Evolutionary conservation across 2,888 invertebrate species (phyloP), one percentile per base, ranked within the genome.

Genomic region (Diarsia mendica): DNA sequence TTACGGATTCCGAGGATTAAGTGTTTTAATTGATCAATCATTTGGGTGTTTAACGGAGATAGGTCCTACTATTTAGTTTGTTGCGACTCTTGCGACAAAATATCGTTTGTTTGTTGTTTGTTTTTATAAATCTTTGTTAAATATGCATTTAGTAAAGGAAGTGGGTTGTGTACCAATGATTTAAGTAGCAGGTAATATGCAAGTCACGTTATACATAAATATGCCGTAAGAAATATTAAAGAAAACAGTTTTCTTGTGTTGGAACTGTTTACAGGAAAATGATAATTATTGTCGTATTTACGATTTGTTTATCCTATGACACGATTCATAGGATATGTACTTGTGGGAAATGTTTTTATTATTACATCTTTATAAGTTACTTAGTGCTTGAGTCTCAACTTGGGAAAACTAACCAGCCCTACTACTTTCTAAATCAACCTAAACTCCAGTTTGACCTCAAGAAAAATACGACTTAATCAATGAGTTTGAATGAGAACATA

Each of bases 191-290:
- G 9, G 60, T 66, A 70, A 66, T 83, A 83, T 80, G 72, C 83
- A 67, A 72, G 83, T 80, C 80, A 83, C 72, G 67, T 83, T 83
- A 61, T 11, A 69, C 66, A 81, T 81, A 83, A 79, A 67, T 70
- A 75, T 64, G 70, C 64, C 58, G 70, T 51, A 55, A 67, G 51
- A 70, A 48, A 74, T 79, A 64, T 74, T 67, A 67, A 75, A 76
- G 51, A 84, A 66, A 58, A 77, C 67, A 58, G 70, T 72, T 77
- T 70, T 81, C 72, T 84, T 69, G 72, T 51, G n/a, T 63, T 63
- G 44, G 63, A 63, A 58, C 60, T 63, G 53, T 66, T 75, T 58
- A 67, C 44, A 61, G 67, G 64, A 84, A 81, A 77, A 84, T 70
- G 64, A 48, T 70, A 72, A 81, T 77, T 49, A 70, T 60, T 61